phyloP scores from a whole-genome alignment of 2,888 invertebrate genomes.

The Syrphus vitripennis region DNA sequence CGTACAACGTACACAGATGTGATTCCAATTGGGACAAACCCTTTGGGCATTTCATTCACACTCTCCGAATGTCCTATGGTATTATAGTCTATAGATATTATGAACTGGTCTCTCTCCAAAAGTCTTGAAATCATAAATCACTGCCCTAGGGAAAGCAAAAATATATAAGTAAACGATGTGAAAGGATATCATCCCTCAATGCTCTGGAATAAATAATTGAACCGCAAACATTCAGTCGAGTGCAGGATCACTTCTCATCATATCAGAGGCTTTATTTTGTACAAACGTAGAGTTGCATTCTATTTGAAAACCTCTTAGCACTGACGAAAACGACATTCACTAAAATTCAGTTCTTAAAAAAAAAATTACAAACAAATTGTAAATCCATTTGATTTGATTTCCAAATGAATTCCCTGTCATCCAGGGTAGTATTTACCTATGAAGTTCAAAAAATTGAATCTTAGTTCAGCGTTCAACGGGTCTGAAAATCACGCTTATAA shows the following conservation, averaged over 20 bases:
- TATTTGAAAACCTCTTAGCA: neutral
- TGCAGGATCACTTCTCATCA: conserved; percentile 58
- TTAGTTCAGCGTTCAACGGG: no score
- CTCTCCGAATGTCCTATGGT: conserved; percentile 3
- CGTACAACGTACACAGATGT: conserved; percentile 57
- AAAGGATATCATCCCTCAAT: conserved; percentile 40
- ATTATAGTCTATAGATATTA: neutral
- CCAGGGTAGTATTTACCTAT: neutral
- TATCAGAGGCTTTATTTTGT: neutral
- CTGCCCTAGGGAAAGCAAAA: conserved; percentile 48
- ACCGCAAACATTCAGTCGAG: conserved; percentile 63
- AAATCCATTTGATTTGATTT: conserved; percentile 53
- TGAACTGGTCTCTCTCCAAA: neutral
- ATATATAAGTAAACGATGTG: conserved; percentile 1
- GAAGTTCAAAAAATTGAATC: no score
- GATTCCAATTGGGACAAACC: conserved; percentile 64
- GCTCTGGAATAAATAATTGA: conserved; percentile 65
- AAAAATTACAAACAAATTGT: conserved; percentile 65
- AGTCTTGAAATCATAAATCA: conserved; percentile 64
- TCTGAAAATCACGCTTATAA: no score
- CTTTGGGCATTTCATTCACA: conserved; percentile 57
- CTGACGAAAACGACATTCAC: neutral
- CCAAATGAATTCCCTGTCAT: conserved; percentile 14
- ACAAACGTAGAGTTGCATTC: neutral
- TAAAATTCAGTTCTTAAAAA: conserved; percentile 7